Evolutionary conservation across 2,888 invertebrate species (phyloP).

Genomic region (Fragum whitleyi): DNA sequence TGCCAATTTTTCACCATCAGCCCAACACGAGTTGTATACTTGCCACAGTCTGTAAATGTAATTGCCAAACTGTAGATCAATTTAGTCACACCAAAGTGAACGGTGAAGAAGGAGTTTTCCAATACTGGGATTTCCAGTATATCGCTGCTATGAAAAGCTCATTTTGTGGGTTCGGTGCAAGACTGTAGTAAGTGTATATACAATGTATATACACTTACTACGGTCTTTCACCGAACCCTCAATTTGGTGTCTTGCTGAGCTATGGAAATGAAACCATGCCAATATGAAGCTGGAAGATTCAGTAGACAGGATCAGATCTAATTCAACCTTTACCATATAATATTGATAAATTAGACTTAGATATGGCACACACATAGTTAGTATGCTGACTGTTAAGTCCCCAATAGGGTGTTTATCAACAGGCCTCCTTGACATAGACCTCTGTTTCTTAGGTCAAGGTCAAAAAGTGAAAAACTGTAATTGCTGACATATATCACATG

Average conservation of each 20-base stretch:
- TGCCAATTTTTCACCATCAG: slow-evolving; percentile 21
- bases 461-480: no score
- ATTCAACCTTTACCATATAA: neutral
- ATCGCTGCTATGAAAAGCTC: neutral
- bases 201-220: no score
- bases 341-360: no score
- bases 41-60: slow-evolving; percentile 20
- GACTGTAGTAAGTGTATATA: no score
- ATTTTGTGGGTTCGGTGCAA: no score
- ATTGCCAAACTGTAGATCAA: slow-evolving; percentile 31
- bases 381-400: no score
- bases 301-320: neutral
- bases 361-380: no score
- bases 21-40: neutral
- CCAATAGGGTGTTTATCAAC: no score
- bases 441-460: no score
- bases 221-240: no score
- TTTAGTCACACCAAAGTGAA: slow-evolving; percentile 18
- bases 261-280: slow-evolving; percentile 15
- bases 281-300: neutral
- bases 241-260: neutral
- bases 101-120: slow-evolving; percentile 12
- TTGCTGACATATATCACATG: no score
- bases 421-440: no score
- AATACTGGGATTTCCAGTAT: slow-evolving; percentile 19